Evolutionary conservation across 2,797 vertebrate genomes (phyloP).

Genomic region (Malacoctenus gilli): DNA sequence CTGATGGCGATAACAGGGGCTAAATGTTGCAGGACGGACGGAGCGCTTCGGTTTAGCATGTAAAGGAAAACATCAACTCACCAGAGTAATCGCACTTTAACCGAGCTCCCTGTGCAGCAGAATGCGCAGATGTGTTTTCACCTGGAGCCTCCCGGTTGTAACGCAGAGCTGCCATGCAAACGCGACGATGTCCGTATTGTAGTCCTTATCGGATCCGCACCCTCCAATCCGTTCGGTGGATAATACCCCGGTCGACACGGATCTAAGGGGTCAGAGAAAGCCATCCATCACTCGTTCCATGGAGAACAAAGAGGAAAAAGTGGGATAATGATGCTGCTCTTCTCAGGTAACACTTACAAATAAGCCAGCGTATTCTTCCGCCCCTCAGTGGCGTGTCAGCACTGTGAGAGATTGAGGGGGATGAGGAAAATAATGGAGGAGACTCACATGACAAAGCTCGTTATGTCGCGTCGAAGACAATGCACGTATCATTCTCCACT

Average conservation of each 20-base stretch:
- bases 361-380: not conserved
- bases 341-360: not conserved
- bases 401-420: not conserved
- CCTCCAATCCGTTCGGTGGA: too few relatives aligned
- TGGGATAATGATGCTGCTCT: too few relatives aligned
- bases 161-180: too few relatives aligned
- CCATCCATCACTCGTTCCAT: too few relatives aligned
- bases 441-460: not conserved
- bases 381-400: not conserved
- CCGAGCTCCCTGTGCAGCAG: too few relatives aligned
- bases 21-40: slow-evolving; percentile 34
- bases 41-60: slow-evolving; percentile 20
- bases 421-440: not conserved
- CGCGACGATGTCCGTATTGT: too few relatives aligned
- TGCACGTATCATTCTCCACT: not conserved
- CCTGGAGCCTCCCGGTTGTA: too few relatives aligned
- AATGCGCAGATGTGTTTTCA: too few relatives aligned
- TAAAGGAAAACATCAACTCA: slow-evolving; percentile 51
- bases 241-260: too few relatives aligned
- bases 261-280: too few relatives aligned
- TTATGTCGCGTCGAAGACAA: slow-evolving; percentile 6
- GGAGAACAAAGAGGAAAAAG: too few relatives aligned
- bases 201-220: too few relatives aligned
- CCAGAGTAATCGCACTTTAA: slow-evolving; percentile 6
- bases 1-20: slow-evolving; percentile 41